Base-by-base conservation (phyloP, 2,797 vertebrate species). In the Anas georgica region DNA sequence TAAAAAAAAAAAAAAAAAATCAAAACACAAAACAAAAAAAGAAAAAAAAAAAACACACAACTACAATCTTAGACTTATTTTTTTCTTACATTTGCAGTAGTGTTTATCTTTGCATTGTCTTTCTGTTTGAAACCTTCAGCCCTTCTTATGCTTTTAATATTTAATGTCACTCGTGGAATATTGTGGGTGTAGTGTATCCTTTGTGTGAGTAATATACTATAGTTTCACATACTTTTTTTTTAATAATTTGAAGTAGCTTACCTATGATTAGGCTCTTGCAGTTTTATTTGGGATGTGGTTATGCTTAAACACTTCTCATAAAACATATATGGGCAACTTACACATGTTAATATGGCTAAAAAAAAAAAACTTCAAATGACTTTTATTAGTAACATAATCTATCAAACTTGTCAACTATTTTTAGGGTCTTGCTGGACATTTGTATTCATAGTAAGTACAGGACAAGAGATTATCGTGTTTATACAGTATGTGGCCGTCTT, bases 101-200 rank as follows among this genome's bases (percentile, higher is more conserved):
- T 8, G 16, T 82, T 69, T 3, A 21, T 52, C 37, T 55, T 55
- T 75, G 31, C 50, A 50, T 55, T 81, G 13, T 50, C 31, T 4
- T 86, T n/a, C 31, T 74, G 1, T 39, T 94, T 73, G 62, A 91
- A 83, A 21, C 58, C 4, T 33, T 28, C 41, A 7, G 15, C 8
- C 17, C 59, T 93, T 88, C 15, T 56, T 59, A 41, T 15, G n/a
- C 26, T 78, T 93, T 94, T 72, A 75, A 31, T 83, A 81, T 68
- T 90, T 95, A 50, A 69, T 56, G 6, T 58, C 0, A 52, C 73
- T 84, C 8, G 33, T 79, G 48, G 90, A 79, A 59, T 73, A 55
- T 6, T 28, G 17, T 39, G 11, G 46, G 15, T 26, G 10, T 37
- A 23, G 45, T 20, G 7, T 82, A 41, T 81, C 33, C 56, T 90